Base-by-base conservation (phyloP, 2,888 invertebrate genomes). In the Thecophora atra region DNA sequence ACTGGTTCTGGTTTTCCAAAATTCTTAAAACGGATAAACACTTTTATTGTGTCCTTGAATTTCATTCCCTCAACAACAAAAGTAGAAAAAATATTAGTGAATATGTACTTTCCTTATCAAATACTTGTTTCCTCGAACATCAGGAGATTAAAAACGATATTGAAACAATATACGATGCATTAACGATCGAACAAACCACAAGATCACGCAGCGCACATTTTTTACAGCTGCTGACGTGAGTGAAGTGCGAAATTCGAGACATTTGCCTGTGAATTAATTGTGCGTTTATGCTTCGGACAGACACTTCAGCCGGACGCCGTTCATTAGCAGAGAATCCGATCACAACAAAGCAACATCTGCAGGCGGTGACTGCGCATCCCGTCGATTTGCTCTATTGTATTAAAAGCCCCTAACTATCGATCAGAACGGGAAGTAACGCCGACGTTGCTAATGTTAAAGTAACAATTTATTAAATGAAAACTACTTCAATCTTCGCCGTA, bases 241-340 rank as follows among this genome's bases (percentile, higher is more conserved):
- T 47, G 51, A 62, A 62, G 70, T 51, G 62, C 37, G 70, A 51
- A 70, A 62, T 37, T 30, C 19, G 62, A 70, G 51, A 47, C 63
- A 70, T 30, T 63, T 44, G 51, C 63, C 52, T 52, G 62, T 28
- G 63, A 52, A 37, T 63, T 62, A 62, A 70, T 63, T 70, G 51
- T 70, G 62, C 21, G 70, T 63, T 68, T 68, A 68, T 42, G 67
- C 30, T 58, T 42, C 58, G 42, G 44, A 56, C 58, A 69, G 58
- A 60, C 68, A 58, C 58, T 47, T 69, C 44, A 69, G 51, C 11
- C 68, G 24, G 65, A 52, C 63, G 63, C n/a, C n/a, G 58, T 24
- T 44, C 26, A 68, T 58, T 44, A 70, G n/a, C n/a, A 21, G 63
- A 47, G 47, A 69, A 51, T 47, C 28, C 15, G 70, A 60, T 51